Conservation (phyloP, 2,797 vertebrate genomes). For the Macropodus opercularis region DNA sequence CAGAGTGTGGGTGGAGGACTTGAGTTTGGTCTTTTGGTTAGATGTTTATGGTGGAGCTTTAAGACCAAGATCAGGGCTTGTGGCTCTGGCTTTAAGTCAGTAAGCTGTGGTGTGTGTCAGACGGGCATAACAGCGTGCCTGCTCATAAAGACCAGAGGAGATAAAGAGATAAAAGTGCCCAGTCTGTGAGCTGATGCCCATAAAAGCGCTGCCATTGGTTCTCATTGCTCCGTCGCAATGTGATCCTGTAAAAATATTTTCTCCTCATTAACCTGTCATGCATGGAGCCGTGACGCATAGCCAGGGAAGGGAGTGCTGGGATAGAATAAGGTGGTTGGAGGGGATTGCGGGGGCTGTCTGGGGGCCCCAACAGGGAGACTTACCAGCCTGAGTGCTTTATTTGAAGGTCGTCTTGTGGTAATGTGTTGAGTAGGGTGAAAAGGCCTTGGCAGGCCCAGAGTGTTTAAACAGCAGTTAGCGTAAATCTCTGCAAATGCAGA, state of each 20-base stretch:
- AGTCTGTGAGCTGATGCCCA: constrained; percentile 71
- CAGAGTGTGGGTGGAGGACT: constrained; percentile 30
- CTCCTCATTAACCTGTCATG: constrained; percentile 88
- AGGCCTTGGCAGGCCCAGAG: constrained; percentile 57
- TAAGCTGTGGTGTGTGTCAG: constrained; percentile 65
- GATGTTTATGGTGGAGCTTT: constrained; percentile 51
- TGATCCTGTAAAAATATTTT: constrained; percentile 88
- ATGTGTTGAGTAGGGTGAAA: constrained; percentile 76
- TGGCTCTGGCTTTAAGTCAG: constrained; percentile 37
- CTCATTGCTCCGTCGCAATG: constrained; percentile 73
- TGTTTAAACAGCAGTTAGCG: constrained; percentile 77
- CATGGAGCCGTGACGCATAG: constrained; percentile 71
- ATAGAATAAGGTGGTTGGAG: constrained; percentile 40
- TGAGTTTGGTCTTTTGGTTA: constrained; percentile 28
- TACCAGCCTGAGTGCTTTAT: constrained; percentile 67
- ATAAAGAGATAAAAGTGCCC: constrained; percentile 79
- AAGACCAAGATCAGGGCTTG: constrained; percentile 55
- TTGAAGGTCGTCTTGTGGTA: constrained; percentile 73
- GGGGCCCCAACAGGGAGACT: constrained; percentile 55
- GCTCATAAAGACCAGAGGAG: constrained; percentile 69
- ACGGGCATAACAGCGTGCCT: constrained; percentile 52
- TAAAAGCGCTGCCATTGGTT: constrained; percentile 78
- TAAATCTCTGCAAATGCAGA: constrained; percentile 71
- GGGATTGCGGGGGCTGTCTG: constrained; percentile 46
- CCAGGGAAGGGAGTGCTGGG: constrained; percentile 58